Evolutionary conservation across 2,888 invertebrate genomes (phyloP), one percentile per base, ranked within the genome.

Genomic region (Lithophane semibrunnea): DNA sequence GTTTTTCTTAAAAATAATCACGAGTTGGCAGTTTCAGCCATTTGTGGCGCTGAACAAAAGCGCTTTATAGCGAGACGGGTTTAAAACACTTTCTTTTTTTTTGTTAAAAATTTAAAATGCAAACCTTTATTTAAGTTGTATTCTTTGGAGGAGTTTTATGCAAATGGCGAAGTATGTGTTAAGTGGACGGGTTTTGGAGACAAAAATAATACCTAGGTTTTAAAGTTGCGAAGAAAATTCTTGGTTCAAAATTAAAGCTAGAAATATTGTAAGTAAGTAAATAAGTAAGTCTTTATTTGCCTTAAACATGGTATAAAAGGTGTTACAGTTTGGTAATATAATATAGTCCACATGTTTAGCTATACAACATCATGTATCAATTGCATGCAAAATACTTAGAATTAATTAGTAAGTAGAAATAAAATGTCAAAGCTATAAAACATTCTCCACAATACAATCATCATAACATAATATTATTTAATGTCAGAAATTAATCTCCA

Each of bases 1-100:
- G 90, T 90, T 91, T 90, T 88, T 81, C 88, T 88, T 88, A 83
- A 79, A 90, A 91, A 92, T 91, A 92, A 90, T 91, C 89, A 87
- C 87, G 86, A 91, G 89, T 91, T 90, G 88, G 88, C 88, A 88
- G 87, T 91, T 89, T 86, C 85, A 88, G 87, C 88, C 89, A 88
- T 89, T 91, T 89, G 83, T 79, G 83, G 81, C 49, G 83, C 73
- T 87, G 77, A 83, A 88, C 87, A 87, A 88, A 88, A 84, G 84
- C 76, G 86, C 76, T 87, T 80, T 79, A 77, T 82, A 84, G 67
- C 76, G 86, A 83, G 79, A 83, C 75, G 79, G 84, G 84, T 67
- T 87, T 85, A 73, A 88, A 86, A 79, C 75, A 65, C 84, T 83
- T 79, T 79, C 75, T 65, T 82, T 87, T 82, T 85, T 86, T 79